Evolutionary conservation across 2,113 vertebrate species (phyloP).

Genomic region (Tragelaphus strepsiceros): DNA sequence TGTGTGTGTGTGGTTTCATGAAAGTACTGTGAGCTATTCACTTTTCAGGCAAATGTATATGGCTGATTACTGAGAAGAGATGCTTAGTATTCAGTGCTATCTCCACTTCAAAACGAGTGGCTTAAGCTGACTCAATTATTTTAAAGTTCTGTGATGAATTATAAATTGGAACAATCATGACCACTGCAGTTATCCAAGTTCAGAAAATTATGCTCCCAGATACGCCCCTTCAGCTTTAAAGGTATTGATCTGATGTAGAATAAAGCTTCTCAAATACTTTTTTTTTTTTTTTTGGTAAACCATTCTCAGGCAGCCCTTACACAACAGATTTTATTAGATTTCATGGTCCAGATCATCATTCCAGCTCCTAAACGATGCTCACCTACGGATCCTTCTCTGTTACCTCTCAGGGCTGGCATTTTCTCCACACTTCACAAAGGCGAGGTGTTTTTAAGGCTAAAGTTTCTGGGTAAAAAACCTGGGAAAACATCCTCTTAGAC

Average conservation of each 20-base stretch:
- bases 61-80: neutral
- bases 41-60: conserved; percentile 7
- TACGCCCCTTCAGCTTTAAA: conserved; percentile 56
- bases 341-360: neutral
- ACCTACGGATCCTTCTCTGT: neutral
- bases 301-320: conserved; percentile 26
- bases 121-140: conserved; percentile 67
- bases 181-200: conserved; percentile 53
- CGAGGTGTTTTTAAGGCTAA: neutral
- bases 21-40: neutral
- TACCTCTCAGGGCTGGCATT: neutral
- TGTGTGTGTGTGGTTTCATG: fast-evolving
- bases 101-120: conserved; percentile 41
- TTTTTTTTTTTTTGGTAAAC: neutral
- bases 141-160: conserved; percentile 65
- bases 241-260: conserved; percentile 37
- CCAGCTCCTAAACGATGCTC: neutral
- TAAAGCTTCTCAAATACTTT: conserved; percentile 16
- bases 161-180: conserved; percentile 52
- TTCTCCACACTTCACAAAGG: neutral
- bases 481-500: neutral
- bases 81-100: neutral
- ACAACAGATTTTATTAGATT: conserved; percentile 23
- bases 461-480: conserved; percentile 25
- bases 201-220: conserved; percentile 51